Percentiles rank a stretch among this genome's conserved stretches.
Evolutionary conservation across 2,113 vertebrate genomes (phyloP).

Genomic region (Illadopsis cleaveri): DNA sequence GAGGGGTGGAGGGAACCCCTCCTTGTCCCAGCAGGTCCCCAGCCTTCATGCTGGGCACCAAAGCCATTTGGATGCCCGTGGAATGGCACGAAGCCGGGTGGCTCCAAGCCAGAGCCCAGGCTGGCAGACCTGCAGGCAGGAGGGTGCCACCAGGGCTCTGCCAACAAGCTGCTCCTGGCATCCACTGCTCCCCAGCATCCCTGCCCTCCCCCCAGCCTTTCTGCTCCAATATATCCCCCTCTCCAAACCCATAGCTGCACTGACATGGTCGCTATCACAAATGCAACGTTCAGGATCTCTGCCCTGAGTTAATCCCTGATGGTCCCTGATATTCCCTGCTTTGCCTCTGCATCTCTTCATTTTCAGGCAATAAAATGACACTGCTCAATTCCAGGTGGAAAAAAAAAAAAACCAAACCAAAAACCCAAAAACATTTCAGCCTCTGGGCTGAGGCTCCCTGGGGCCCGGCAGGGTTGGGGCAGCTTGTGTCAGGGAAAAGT

Average conservation of each 20-base stretch:
- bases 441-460: background rate
- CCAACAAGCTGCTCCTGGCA: constrained; percentile 48
- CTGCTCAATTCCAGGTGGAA: background rate
- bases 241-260: fast-evolving
- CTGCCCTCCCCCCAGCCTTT: background rate
- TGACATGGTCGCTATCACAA: background rate
- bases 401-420: too few relatives aligned
- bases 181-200: background rate
- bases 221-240: background rate
- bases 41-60: background rate
- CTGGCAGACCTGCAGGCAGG: background rate
- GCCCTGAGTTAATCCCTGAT: background rate
- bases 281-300: background rate
- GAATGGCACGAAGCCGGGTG: fast-evolving
- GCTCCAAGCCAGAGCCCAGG: background rate
- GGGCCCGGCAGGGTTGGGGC: background rate
- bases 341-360: background rate
- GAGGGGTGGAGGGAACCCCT: background rate
- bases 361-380: background rate
- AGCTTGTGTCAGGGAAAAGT: background rate
- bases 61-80: background rate
- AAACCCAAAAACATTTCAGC: background rate
- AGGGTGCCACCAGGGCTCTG: background rate
- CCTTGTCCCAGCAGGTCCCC: background rate
- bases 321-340: background rate